Evolutionary conservation across 2,888 invertebrate species (phyloP), one percentile per base, ranked within the genome.

Genomic region (Heliconius hortense): DNA sequence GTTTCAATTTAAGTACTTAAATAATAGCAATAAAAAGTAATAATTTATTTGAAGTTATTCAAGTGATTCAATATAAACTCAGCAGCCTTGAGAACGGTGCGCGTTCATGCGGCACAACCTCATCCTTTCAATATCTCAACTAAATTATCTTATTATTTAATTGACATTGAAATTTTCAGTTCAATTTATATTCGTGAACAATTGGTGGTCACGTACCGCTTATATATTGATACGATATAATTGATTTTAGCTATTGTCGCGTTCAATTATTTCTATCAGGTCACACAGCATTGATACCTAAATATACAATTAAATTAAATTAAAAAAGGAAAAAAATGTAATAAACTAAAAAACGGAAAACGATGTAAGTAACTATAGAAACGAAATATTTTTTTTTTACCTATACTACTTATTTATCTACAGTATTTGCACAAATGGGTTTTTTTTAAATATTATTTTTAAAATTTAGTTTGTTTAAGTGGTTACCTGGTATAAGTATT

Each of bases 91-190:
- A 63, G 56, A n/a, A n/a, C n/a, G 66, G 71, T 48, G 74, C 67
- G 77, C 80, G 78, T 68, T 79, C 77, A 72, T 70, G 76, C 79
- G 79, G 74, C 73, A 75, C 80, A 81, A 80, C 80, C 80, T 81
- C 79, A 78, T 79, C 77, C 79, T 82, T 82, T 82, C 84, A 83
- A 83, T 83, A 84, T 82, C 82, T 82, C 77, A 82, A 73, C 35
- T 60, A 72, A 74, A 39, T 74, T 78, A 75, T 78, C 74, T 80
- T 77, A 73, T 79, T 80, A 73, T 74, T 71, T 73, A 77, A 75
- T 79, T 80, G 77, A 79, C 80, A 80, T 80, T 81, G 79, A 80
- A 78, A 68, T 76, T 76, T 75, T 62, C 31, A 77, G 56, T 75
- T 39, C 15, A 26, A 68, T 68, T 68, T 21, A 66, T 70, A 63